These are phyloP conservation scores for Fragum fragum DNA, from an alignment of 2,888 invertebrate species.

Conservation along the genomic window DNA sequence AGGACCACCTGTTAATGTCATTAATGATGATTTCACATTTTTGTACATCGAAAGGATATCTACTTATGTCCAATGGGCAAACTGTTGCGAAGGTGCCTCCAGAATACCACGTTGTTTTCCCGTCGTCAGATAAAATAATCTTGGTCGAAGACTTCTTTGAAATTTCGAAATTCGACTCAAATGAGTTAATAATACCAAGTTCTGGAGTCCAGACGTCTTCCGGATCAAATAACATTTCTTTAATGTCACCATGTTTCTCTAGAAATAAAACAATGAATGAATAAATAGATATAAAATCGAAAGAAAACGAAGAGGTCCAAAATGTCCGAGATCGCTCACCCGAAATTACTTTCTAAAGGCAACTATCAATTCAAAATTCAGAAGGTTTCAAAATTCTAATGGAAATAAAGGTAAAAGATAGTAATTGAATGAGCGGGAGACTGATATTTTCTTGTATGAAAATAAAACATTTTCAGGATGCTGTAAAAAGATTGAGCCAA, in stretches of 20 bases:
- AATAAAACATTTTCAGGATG: too few species aligned
- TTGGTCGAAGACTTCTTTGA: not conserved
- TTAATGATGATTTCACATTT: slow-evolving; percentile 32
- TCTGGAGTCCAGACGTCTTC: slow-evolving; percentile 8
- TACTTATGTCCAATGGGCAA: slow-evolving; percentile 34
- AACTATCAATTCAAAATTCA: too few species aligned
- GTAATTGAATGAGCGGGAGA: too few species aligned
- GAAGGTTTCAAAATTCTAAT: too few species aligned
- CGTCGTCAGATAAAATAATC: not conserved
- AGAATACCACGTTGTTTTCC: not conserved
- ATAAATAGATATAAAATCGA: too few species aligned
- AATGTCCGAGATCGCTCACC: too few species aligned
- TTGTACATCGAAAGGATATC: slow-evolving; percentile 45
- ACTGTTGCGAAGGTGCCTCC: slow-evolving; percentile 5
- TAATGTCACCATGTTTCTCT: not conserved
- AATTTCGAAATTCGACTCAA: not conserved
- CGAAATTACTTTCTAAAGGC: too few species aligned
- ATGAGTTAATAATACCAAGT: slow-evolving; percentile 5
- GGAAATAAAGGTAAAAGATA: too few species aligned
- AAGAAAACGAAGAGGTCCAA: too few species aligned
- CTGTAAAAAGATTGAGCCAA: too few species aligned
- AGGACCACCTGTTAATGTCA: not conserved
- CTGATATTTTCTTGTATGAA: too few species aligned
- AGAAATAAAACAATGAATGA: too few species aligned
- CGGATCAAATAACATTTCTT: not conserved